Percentiles rank a stretch among this genome's conserved stretches.
Evolutionary conservation across 2,888 invertebrate genomes (phyloP).

Genomic region (Lasioglossum vierecki): DNA sequence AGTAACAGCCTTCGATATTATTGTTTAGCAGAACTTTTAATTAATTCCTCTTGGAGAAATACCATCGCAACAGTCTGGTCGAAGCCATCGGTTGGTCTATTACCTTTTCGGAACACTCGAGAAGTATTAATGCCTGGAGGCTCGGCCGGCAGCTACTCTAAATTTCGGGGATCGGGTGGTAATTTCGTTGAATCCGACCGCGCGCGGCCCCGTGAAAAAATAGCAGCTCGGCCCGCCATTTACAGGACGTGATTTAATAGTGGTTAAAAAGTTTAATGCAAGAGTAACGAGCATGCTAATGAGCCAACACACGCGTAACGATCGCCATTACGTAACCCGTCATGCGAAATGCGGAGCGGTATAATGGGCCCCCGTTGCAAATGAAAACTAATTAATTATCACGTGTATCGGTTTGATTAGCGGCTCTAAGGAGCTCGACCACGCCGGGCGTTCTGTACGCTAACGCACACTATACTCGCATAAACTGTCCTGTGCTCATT

Average conservation of each 20-base stretch:
- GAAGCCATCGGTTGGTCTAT: neutral
- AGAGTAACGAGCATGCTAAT: constrained; percentile 49
- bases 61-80: neutral
- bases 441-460: neutral
- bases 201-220: constrained; percentile 6
- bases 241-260: constrained; percentile 17
- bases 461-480: neutral
- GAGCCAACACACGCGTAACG: constrained; percentile 38
- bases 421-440: constrained; percentile 11
- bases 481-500: neutral
- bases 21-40: too few relatives aligned
- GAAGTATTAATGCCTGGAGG: neutral
- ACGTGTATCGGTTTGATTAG: constrained; percentile 47
- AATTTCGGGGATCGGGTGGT: neutral
- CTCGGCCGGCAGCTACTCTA: neutral
- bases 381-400: constrained; percentile 57
- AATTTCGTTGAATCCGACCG: constrained; percentile 1
- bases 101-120: neutral
- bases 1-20: too few relatives aligned
- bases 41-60: too few relatives aligned
- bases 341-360: constrained; percentile 15
- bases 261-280: constrained; percentile 44
- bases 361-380: constrained; percentile 29
- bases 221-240: neutral
- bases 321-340: constrained; percentile 39